Base-by-base conservation (phyloP, 1,140 invertebrate species). In the Hirudo medicinalis region DNA sequence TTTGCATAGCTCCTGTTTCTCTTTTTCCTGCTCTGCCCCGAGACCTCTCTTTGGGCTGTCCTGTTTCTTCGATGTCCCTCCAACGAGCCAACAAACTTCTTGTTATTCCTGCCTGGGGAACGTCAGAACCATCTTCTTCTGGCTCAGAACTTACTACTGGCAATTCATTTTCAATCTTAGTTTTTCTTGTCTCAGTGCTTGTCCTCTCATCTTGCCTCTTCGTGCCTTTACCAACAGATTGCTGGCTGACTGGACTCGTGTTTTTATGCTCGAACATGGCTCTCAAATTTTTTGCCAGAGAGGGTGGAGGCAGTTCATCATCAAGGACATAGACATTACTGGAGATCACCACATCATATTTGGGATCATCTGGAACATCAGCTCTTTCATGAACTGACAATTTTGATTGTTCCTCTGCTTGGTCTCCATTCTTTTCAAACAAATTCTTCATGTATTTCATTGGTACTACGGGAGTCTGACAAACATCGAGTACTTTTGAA, bases 31-130 rank as follows among this genome's bases (percentile, higher is more conserved):
- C 40, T 25, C 43, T 36, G n/a, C 49, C 49, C 1, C 69, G 29
- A 25, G 32, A 36, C n/a, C 69, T 43, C 40, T 40, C n/a, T 29
- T 49, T 54, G 8, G 53, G 17, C 25, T 49, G 40, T n/a, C 22
- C 29, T 13, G 22, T 32, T 40, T 70, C 69, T 49, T 70, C 69
- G 8, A 70, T 49, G 43, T 53, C 67, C 13, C 70, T 55, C 73
- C 73, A 74, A 40, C 63, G 36, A 6, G 60, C 73, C 55, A 74
- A 69, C 29, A 74, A 49, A 71, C 57, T 71, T 22, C 67, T 67
- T 3, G 73, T 67, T 19, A 68, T 43, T 32, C 73, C 73, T 19
- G 40, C 27, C 40, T 71, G 71, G 5, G 73, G 73, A 63, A 63
- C 8, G 8, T 63, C 57, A 25, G 22, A 32, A 25, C 29, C 29